A percentile compares a stretch with the other conserved stretches of the same genome.
phyloP scores from a whole-genome alignment of 2,113 vertebrate species.

The Corvus moneduloides region DNA sequence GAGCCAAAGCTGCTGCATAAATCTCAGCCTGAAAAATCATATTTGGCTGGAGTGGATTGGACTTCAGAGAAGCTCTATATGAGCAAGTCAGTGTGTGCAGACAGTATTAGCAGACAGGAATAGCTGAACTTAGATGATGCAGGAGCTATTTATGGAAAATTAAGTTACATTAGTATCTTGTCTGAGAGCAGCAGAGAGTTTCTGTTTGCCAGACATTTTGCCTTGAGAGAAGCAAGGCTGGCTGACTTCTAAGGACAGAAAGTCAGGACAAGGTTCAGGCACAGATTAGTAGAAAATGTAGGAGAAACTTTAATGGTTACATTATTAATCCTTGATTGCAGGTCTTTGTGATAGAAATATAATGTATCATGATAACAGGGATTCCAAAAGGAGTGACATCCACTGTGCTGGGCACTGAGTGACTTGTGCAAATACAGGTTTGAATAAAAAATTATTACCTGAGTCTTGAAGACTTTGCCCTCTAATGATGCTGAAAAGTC shows the following conservation, averaged over 20 bases:
- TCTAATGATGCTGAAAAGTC: not conserved
- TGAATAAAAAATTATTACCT: not conserved
- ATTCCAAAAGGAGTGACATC: not conserved
- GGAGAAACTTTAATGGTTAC: not conserved
- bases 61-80: not conserved
- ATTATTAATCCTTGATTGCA: not conserved
- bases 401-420: not conserved
- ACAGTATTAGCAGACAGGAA: slow-evolving; percentile 43
- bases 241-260: not conserved
- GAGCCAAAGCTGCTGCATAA: slow-evolving; percentile 4
- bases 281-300: not conserved
- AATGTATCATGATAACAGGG: not conserved
- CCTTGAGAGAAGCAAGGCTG: not conserved
- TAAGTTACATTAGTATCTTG: slow-evolving; percentile 41
- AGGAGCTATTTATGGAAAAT: slow-evolving; percentile 55
- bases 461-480: not conserved
- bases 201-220: not conserved
- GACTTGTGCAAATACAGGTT: not conserved
- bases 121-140: slow-evolving; percentile 41
- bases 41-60: slow-evolving; percentile 9
- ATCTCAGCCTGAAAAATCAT: slow-evolving; percentile 21
- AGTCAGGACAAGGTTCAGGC: not conserved
- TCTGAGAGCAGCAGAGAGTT: not conserved
- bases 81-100: not conserved
- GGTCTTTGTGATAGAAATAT: not conserved